Conservation (phyloP, 92 coral and sea anemone genomes). For the Palythoa grandiflora region DNA sequence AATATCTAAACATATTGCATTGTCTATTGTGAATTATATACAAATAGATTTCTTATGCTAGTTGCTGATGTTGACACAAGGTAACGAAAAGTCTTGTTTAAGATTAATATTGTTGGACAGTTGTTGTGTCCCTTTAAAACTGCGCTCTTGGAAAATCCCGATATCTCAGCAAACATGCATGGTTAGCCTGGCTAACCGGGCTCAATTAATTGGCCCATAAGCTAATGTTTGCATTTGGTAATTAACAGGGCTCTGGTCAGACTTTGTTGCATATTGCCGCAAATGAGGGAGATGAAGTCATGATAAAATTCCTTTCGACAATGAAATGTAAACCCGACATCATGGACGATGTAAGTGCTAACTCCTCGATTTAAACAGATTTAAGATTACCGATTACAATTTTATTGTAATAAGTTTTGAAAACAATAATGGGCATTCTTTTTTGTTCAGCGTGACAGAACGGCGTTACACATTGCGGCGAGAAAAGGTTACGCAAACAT, state of each 20-base stretch:
- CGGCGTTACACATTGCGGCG: conserved; percentile 91
- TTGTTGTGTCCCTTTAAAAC: too few relatives aligned
- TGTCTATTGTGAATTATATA: too few relatives aligned
- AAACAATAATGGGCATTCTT: not conserved
- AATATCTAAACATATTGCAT: too few relatives aligned
- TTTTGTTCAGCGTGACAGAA: conserved; percentile 74
- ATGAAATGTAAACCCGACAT: conserved; percentile 76
- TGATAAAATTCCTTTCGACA: conserved; percentile 73
- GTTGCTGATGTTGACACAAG: too few relatives aligned
- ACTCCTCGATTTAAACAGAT: not conserved
- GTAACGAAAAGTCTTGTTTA: too few relatives aligned
- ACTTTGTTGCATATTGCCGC: conserved; percentile 82
- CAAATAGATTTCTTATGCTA: too few relatives aligned
- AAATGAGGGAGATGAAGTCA: conserved; percentile 78
- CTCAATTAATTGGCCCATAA: too few relatives aligned
- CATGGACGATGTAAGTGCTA: conserved; percentile 68
- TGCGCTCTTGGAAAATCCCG: too few relatives aligned
- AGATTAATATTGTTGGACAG: too few relatives aligned
- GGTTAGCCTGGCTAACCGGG: too few relatives aligned
- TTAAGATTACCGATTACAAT: too few relatives aligned
- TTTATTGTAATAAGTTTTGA: not conserved
- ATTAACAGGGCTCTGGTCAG: conserved; percentile 65
- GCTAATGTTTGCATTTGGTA: not conserved
- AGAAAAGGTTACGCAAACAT: conserved; percentile 72
- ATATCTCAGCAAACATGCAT: too few relatives aligned